These are phyloP conservation scores for Pogonognathellus flavescens DNA, from an alignment of 1,140 invertebrate species.

Conservation along the genomic window DNA sequence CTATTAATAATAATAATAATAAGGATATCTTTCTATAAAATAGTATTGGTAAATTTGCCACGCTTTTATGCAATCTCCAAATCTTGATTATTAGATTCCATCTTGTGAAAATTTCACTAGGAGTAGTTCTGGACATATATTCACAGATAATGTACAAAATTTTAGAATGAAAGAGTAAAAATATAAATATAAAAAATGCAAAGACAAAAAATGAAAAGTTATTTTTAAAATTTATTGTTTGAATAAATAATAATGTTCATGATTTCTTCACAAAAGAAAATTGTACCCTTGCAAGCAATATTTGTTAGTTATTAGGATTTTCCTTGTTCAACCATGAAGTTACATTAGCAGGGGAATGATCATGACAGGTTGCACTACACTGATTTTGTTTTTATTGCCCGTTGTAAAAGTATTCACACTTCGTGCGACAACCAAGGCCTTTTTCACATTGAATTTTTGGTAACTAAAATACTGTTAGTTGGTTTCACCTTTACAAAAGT, in stretches of 20 bases:
- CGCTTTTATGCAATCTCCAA: too few relatives aligned
- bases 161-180: too few relatives aligned
- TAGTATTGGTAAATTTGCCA: too few relatives aligned
- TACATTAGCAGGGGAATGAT: slow-evolving; percentile 15
- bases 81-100: too few relatives aligned
- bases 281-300: slow-evolving; percentile 6
- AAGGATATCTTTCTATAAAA: too few relatives aligned
- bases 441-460: slow-evolving; percentile 42
- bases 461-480: neutral
- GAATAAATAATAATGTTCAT: neutral
- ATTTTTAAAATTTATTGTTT: too few relatives aligned
- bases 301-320: neutral
- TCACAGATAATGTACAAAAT: too few relatives aligned
- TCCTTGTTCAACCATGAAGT: neutral
- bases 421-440: slow-evolving; percentile 62
- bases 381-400: slow-evolving; percentile 63
- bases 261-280: neutral
- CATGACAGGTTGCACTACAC: slow-evolving; percentile 9
- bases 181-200: too few relatives aligned
- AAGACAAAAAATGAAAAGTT: too few relatives aligned
- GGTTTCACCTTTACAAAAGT: neutral
- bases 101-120: too few relatives aligned
- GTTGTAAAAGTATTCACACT: slow-evolving; percentile 65
- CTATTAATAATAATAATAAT: too few relatives aligned
- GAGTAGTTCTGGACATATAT: too few relatives aligned